Evolutionary conservation across 1,140 invertebrate genomes (phyloP), one percentile per base, ranked within the genome.

Genomic region (Pogonus chalceus): DNA sequence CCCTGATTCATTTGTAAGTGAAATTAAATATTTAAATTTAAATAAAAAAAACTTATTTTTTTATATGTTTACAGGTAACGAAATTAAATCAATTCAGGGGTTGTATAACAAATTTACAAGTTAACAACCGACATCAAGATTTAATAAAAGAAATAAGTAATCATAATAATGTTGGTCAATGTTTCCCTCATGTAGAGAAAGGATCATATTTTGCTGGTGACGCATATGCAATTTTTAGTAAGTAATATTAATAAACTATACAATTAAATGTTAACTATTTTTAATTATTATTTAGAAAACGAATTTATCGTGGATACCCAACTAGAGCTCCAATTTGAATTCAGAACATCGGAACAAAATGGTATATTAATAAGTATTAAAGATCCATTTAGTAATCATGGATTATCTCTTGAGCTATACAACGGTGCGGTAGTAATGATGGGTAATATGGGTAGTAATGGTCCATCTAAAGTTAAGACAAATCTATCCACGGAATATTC

Each of bases 151-250:
- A 43, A 12, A 18, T 4, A 10, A 71, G 73, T 60, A 60, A 65
- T 20, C 79, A 84, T 43, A 80, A 80, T 51, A 81, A 85, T 56
- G 86, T 94, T 9, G 87, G 88, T 0, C 87, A 90, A 61, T 96
- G 92, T 71, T 94, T 93, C 64, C 82, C 85, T 0, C 80, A 79
- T 35, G 84, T 95, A 2, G 90, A 95, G 67, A 77, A 78, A 46
- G 92, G 90, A 43, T 88, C 88, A 0, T 93, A 88, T 68, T 94
- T 96, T 64, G 79, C 83, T 14, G 87, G 87, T 23, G 85, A 88
- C 64, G 84, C 87, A 2, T 91, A 82, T 69, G 88, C 86, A 20
- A 75, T 88, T 43, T 90, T 88, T 65, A 82, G 90, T 92, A 75
- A 79, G 77, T 69, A 7, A 21, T 35, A 43, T 14, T 4, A 9